Base-by-base conservation (phyloP, 2,797 vertebrate species). In the Leptatherina wallacei region DNA sequence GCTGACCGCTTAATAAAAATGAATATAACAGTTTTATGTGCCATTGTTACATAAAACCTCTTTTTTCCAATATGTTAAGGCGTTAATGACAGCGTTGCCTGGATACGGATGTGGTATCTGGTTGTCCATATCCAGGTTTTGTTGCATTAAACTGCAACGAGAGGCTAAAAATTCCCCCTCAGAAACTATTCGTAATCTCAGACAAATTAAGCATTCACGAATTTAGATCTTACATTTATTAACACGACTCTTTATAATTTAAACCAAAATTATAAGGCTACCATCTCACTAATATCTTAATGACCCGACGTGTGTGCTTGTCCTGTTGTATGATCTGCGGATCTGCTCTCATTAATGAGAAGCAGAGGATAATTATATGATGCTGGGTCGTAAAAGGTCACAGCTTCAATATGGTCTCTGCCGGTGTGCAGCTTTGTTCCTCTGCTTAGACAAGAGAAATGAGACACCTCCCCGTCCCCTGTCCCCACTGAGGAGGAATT, bases 341-440 rank as follows among this genome's bases (percentile, higher is more conserved):
- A 82, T 86, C 71, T 79, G 62, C 65, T 78, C 80, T 57, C 74
- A 9, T 74, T 77, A 76, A 78, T 69, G 84, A 82, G 71, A 74
- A 74, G 82, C 69, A 33, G 52, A 5, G 69, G 78, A 85, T 88
- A 82, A 85, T 67, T 77, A 64, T 71, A 16, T 49, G 75, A 84
- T 65, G 74, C 71, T n/a, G 42, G 75, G 85, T 81, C 75, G 55
- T n/a, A 24, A 88, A 86, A 91, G 87, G 86, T 88, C 85, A 64
- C 52, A 14, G 2, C 82, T 77, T 80, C 81, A 81, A 71, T 82
- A 63, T 6, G 78, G 63, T 83, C 14, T 57, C 69, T 82, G 65
- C 74, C 44, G 0, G 67, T 36, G 69, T 71, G 72, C 72, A 71
- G 73, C 73, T 83, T 82, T 83, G 71, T 81, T 82, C 73, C 65